phyloP scores from a whole-genome alignment of 2,113 vertebrate genomes.

The Thunnus thynnus region DNA sequence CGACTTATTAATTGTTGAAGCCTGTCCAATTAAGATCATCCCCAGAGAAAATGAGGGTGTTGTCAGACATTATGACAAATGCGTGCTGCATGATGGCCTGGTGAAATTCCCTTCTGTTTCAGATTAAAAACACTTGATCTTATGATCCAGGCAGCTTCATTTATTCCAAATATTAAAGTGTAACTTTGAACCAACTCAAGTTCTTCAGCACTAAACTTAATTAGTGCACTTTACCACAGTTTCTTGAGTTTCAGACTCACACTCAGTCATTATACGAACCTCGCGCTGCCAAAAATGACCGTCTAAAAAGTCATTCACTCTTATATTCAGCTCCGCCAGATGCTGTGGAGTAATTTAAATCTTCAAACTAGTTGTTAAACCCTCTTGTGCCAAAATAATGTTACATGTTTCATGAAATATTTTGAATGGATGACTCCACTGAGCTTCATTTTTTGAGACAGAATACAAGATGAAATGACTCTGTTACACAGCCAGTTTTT shows the following conservation, averaged over 20 bases:
- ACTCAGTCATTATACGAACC: constrained; percentile 13
- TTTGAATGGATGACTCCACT: not conserved
- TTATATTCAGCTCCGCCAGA: constrained; percentile 19
- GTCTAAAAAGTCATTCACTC: not conserved
- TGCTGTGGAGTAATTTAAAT: constrained; percentile 55
- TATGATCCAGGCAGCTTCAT: constrained; percentile 20
- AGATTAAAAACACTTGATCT: not conserved
- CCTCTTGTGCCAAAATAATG: not conserved
- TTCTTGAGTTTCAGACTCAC: constrained; percentile 8
- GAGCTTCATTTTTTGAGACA: not conserved
- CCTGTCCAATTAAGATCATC: too few species aligned
- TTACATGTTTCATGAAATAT: not conserved
- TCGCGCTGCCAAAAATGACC: constrained; percentile 35
- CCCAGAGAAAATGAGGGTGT: too few species aligned
- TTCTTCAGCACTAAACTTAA: constrained; percentile 15
- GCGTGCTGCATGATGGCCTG: too few species aligned
- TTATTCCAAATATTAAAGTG: constrained; percentile 34
- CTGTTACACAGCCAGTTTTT: not conserved
- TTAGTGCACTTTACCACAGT: not conserved
- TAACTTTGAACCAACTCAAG: constrained; percentile 12
- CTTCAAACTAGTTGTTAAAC: not conserved
- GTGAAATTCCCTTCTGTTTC: not conserved
- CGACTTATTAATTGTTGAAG: too few species aligned
- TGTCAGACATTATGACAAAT: too few species aligned
- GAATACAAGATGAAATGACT: constrained; percentile 9